Conservation (phyloP, 2,797 vertebrate genomes). For the Etheostoma perlongum region DNA sequence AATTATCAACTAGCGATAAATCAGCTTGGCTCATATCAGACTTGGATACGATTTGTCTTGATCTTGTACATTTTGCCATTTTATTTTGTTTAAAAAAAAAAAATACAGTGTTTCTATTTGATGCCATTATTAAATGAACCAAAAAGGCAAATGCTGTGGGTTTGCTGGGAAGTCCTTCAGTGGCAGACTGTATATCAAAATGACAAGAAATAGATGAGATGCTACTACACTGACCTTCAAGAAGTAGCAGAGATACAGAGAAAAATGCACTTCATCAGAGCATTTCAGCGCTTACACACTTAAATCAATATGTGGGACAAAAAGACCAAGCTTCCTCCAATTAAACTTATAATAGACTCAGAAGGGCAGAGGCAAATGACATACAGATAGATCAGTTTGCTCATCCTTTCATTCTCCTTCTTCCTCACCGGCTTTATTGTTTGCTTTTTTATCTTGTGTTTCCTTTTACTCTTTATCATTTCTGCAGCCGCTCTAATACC, state of each 20-base stretch:
- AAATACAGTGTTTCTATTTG: not conserved
- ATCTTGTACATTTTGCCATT: not conserved
- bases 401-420: constrained; percentile 8
- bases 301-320: constrained; percentile 40
- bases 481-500: not conserved
- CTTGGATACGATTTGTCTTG: not conserved
- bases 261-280: constrained; percentile 8
- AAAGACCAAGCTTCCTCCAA: not conserved
- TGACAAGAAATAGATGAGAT: constrained; percentile 16
- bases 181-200: constrained; percentile 9
- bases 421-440: not conserved
- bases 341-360: constrained; percentile 20
- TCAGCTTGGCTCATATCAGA: not conserved
- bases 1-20: not conserved
- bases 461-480: not conserved
- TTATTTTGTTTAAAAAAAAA: too few species aligned
- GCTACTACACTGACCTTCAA: constrained; percentile 22
- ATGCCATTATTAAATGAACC: not conserved
- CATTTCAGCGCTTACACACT: not conserved
- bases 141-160: not conserved
- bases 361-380: not conserved
- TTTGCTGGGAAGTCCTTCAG: constrained; percentile 8
- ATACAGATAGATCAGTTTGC: not conserved
- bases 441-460: constrained; percentile 1
- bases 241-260: not conserved